Evolutionary conservation across 2,797 vertebrate species (phyloP).

Genomic region (Triplophysa bombifrons): DNA sequence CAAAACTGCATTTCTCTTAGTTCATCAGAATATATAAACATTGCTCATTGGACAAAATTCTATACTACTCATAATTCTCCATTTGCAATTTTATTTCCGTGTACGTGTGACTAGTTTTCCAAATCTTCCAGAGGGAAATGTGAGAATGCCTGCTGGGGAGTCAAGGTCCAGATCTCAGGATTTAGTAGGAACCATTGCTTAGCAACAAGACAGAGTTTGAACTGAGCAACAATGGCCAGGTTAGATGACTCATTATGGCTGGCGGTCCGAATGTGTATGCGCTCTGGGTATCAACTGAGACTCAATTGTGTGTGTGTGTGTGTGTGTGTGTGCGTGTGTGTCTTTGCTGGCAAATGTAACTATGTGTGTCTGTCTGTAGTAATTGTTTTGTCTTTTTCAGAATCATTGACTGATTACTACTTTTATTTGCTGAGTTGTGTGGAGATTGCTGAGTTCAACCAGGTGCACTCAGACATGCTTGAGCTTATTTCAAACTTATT

Average conservation of each 20-base stretch:
- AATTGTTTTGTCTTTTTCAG: neutral
- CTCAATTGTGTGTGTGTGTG: neutral
- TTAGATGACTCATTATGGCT: slow-evolving; percentile 47
- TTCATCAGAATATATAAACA: neutral
- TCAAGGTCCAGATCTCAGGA: slow-evolving; percentile 45
- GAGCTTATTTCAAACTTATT: neutral
- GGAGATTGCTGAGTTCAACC: neutral
- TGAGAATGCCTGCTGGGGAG: slow-evolving; percentile 11
- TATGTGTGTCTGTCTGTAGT: slow-evolving; percentile 20
- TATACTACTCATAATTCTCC: slow-evolving; percentile 7
- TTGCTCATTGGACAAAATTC: neutral
- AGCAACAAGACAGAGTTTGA: slow-evolving; percentile 62
- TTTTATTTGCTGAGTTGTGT: neutral
- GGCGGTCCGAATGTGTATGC: slow-evolving; percentile 34
- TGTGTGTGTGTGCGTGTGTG: neutral
- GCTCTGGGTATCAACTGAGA: slow-evolving; percentile 5
- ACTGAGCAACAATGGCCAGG: slow-evolving; percentile 52
- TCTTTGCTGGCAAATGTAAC: neutral
- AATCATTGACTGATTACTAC: neutral
- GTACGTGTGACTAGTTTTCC: slow-evolving; percentile 14
- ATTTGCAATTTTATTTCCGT: slow-evolving; percentile 25
- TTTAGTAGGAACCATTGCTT: slow-evolving; percentile 61
- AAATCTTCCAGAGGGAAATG: slow-evolving; percentile 29
- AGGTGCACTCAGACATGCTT: neutral
- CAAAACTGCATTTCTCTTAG: neutral